A percentile compares a stretch with the other conserved stretches of the same genome.
Evolutionary conservation across 1,140 invertebrate species (phyloP).

Genomic region (Octopus sinensis): DNA sequence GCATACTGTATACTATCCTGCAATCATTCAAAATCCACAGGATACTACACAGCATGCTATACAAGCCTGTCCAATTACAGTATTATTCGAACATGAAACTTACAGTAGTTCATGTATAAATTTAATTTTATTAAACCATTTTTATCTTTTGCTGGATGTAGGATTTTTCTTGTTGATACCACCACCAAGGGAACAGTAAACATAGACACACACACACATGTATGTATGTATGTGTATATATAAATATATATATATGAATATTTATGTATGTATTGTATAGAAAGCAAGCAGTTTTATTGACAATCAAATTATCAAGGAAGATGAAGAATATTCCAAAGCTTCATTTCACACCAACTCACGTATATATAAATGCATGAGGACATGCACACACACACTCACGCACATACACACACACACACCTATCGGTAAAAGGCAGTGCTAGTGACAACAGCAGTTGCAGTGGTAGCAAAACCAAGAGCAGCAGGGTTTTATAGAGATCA

Average conservation of each 20-base stretch:
- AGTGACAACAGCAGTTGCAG: too few relatives aligned
- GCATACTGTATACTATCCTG: too few relatives aligned
- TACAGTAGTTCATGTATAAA: neutral
- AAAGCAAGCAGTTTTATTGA: neutral
- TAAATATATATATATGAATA: neutral
- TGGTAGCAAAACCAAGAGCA: too few relatives aligned
- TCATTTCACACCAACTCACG: neutral
- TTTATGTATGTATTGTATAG: neutral
- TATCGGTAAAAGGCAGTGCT: neutral
- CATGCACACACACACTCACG: neutral
- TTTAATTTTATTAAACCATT: neutral
- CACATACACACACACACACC: neutral
- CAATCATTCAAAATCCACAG: too few relatives aligned
- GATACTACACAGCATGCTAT: neutral
- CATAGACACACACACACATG: neutral
- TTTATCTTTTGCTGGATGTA: neutral
- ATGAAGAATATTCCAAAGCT: neutral
- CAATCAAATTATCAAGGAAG: neutral
- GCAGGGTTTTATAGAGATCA: too few relatives aligned
- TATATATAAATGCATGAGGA: neutral
- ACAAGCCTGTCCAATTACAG: neutral
- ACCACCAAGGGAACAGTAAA: neutral
- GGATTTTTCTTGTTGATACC: neutral
- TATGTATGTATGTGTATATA: neutral
- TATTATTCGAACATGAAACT: neutral